Percentiles rank a stretch among this genome's conserved stretches.
Conservation (phyloP, 2,113 vertebrate genomes). For the Amphiprion percula region DNA sequence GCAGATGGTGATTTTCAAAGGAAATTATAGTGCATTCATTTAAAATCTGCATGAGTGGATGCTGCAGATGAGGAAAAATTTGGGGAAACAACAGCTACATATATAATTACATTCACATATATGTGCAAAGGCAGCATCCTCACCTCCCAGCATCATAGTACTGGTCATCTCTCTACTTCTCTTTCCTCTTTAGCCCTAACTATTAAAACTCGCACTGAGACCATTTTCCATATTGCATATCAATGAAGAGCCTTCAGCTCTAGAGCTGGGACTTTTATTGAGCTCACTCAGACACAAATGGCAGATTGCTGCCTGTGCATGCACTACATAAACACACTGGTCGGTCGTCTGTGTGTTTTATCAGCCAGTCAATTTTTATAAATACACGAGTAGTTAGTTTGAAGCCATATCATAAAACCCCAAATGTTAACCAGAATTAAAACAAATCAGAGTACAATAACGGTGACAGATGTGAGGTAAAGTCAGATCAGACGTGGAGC, state of each 20-base stretch:
- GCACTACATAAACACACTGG: not conserved
- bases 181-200: constrained; percentile 10
- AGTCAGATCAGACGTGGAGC: constrained; percentile 19
- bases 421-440: not conserved
- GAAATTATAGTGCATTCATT: constrained; percentile 23
- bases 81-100: not conserved
- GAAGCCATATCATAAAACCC: constrained; percentile 3
- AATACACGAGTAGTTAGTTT: constrained; percentile 10
- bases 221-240: constrained; percentile 77
- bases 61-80: constrained; percentile 4
- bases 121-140: constrained; percentile 1
- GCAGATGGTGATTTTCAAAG: constrained; percentile 28
- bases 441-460: constrained; percentile 20
- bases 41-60: constrained; percentile 20
- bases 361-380: constrained; percentile 6
- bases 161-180: not conserved
- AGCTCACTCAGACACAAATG: constrained; percentile 13
- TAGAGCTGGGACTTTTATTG: constrained; percentile 43
- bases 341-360: constrained; percentile 32
- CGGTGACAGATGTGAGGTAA: not conserved
- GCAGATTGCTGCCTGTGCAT: not conserved
- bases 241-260: constrained; percentile 65
- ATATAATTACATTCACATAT: not conserved
- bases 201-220: constrained; percentile 42
- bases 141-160: constrained; percentile 13